Evolutionary conservation across 2,797 vertebrate genomes (phyloP), one percentile per base, ranked within the genome.

Genomic region (Enteromius viviparus): DNA sequence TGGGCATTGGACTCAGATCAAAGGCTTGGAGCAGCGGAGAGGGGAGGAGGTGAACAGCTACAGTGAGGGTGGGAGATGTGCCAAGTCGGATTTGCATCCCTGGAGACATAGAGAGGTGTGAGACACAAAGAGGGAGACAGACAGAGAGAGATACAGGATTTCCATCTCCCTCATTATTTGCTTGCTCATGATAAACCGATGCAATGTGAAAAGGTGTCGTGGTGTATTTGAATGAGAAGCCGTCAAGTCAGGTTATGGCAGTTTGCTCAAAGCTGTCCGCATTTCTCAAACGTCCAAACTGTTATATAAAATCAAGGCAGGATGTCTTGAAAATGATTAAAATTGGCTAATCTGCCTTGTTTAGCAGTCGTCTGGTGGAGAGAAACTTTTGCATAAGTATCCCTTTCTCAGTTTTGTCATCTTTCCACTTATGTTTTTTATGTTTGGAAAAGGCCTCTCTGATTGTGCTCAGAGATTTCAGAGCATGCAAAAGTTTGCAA

Each of bases 1-100:
- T 89, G 89, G 68, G 81, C 90, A 89, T 90, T 95, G 93, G 93
- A 92, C 80, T 42, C n/a, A 87, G 92, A 94, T 95, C 92, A 94
- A 92, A 94, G 90, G 85, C 88, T 58, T 51, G 68, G 71, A 34
- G 23, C 29, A 66, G 85, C 58, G 55, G 62, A 79, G 53, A 70
- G 65, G 42, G 76, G 47, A 66, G 60, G 72, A 75, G 83, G 66
- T 64, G 55, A 70, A 78, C 45, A 40, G 82, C 86, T 85, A 72
- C 60, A 69, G 81, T 58, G 76, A 85, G 77, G 64, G 62, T 69
- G 77, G 45, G 70, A 87, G 75, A 82, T 17, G 47, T 68, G 82
- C 69, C 72, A 85, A 80, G 80, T 81, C 64, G 81, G 84, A 83
- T 87, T 82, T 86, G 26, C 68, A 79, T 82, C 81, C 81, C 83